Evolutionary conservation across 2,113 vertebrate genomes (phyloP).

Genomic region (Amphilophus citrinellus): DNA sequence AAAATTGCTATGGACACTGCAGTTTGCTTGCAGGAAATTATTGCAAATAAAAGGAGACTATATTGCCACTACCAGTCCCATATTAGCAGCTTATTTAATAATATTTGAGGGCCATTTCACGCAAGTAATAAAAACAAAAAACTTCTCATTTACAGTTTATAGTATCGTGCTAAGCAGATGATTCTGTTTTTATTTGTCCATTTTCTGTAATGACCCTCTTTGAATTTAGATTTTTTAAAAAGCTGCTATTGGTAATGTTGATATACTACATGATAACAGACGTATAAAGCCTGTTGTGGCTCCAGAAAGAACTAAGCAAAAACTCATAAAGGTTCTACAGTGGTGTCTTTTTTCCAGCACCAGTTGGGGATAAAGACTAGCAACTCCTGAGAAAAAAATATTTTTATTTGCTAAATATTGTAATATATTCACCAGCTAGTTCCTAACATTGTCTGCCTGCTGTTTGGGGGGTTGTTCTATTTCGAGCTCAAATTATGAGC

Average conservation of each 20-base stretch:
- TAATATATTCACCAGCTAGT: not conserved
- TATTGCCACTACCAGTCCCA: not conserved
- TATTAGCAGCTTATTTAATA: too few relatives aligned
- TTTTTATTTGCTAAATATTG: not conserved
- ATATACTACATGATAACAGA: not conserved
- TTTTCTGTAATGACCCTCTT: not conserved
- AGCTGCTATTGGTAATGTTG: not conserved
- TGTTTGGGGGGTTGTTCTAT: not conserved
- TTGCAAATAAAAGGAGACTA: slow-evolving; percentile 1
- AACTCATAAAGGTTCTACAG: not conserved
- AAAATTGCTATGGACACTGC: slow-evolving; percentile 8
- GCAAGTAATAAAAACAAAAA: not conserved
- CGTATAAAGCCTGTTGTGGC: not conserved
- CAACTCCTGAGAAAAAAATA: not conserved
- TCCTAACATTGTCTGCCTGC: not conserved
- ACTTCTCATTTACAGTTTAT: not conserved
- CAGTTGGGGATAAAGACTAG: not conserved
- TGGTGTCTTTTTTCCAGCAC: not conserved
- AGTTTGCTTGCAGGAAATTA: slow-evolving; percentile 20
- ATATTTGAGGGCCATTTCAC: not conserved
- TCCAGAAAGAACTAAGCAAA: not conserved
- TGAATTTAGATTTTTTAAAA: not conserved
- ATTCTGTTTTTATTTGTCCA: not conserved
- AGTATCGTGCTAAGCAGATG: not conserved
- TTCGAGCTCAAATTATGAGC: not conserved